phyloP scores from a whole-genome alignment of 2,888 invertebrate species.

The Mythimna lalbum region DNA sequence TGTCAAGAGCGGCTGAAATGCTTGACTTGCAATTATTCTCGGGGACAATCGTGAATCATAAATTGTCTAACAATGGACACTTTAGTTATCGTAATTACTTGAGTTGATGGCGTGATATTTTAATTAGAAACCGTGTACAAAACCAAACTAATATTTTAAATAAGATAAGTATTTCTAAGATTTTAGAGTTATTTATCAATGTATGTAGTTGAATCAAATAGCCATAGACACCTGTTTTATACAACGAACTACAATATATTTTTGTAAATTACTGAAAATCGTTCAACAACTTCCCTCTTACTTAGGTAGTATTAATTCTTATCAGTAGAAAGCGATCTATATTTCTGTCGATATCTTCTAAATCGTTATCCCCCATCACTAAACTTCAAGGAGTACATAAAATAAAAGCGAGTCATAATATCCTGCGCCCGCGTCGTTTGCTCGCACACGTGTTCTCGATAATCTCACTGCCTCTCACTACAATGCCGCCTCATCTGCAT shows the following conservation, averaged over 20 bases:
- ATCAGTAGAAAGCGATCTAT: not conserved
- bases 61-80: conserved; percentile 26
- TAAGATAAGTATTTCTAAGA: no score
- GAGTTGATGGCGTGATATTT: conserved; percentile 11
- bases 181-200: not conserved
- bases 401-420: conserved; percentile 87
- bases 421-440: conserved; percentile 76
- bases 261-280: not conserved
- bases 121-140: conserved; percentile 1
- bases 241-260: not conserved
- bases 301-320: not conserved
- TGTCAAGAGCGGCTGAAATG: conserved; percentile 11
- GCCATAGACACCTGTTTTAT: not conserved
- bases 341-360: not conserved
- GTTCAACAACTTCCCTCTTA: no score
- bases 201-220: not conserved
- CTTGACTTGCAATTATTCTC: conserved; percentile 26
- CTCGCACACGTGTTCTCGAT: conserved; percentile 74
- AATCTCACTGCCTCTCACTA: conserved; percentile 61
- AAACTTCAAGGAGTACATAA: conserved; percentile 74
- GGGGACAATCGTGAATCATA: conserved; percentile 5
- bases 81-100: conserved; percentile 25
- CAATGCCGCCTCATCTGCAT: conserved; percentile 67
- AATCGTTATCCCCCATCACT: conserved; percentile 58
- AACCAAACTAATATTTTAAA: not conserved